Percentiles rank a stretch among this genome's conserved stretches.
Conservation (phyloP, 2,888 invertebrate genomes). For the Scaptomyza polygonia region DNA sequence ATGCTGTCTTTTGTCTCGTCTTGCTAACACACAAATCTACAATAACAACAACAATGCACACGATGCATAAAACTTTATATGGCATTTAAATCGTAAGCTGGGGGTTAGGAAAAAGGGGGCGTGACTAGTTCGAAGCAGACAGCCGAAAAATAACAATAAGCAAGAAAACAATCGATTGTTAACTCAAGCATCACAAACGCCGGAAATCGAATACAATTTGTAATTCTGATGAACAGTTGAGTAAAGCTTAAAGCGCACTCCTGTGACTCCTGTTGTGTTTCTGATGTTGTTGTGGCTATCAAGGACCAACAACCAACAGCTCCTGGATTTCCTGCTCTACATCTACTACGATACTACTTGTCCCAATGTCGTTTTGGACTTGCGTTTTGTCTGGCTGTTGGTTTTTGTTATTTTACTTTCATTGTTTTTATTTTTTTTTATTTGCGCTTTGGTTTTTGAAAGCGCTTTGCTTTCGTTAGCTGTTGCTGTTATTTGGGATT, state of each 20-base stretch:
- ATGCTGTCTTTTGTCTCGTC: constrained; percentile 26
- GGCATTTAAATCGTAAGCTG: constrained; percentile 69
- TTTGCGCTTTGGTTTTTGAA: constrained; percentile 6
- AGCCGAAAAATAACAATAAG: background rate
- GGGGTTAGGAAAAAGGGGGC: constrained; percentile 17
- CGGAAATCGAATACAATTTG: constrained; percentile 83
- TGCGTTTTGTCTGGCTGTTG: constrained; percentile 28
- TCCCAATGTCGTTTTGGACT: constrained; percentile 36
- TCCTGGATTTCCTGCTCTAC: constrained; percentile 44
- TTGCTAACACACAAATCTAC: constrained; percentile 39
- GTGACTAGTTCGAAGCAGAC: constrained; percentile 24
- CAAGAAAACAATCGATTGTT: constrained; percentile 63
- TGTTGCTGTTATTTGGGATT: constrained; percentile 41
- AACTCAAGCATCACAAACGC: constrained; percentile 81
- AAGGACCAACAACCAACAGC: constrained; percentile 17
- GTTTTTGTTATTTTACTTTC: constrained; percentile 26
- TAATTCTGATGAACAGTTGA: constrained; percentile 81
- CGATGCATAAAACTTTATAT: constrained; percentile 77
- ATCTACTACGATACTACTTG: constrained; percentile 22
- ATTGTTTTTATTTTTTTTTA: constrained; percentile 14
- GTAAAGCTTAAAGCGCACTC: constrained; percentile 65
- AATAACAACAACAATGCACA: constrained; percentile 63
- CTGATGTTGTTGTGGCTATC: constrained; percentile 6
- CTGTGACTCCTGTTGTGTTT: constrained; percentile 11
- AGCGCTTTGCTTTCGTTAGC: constrained; percentile 33